Evolutionary conservation across 2,797 vertebrate species (phyloP).

Genomic region (Lophotriccus pileatus): DNA sequence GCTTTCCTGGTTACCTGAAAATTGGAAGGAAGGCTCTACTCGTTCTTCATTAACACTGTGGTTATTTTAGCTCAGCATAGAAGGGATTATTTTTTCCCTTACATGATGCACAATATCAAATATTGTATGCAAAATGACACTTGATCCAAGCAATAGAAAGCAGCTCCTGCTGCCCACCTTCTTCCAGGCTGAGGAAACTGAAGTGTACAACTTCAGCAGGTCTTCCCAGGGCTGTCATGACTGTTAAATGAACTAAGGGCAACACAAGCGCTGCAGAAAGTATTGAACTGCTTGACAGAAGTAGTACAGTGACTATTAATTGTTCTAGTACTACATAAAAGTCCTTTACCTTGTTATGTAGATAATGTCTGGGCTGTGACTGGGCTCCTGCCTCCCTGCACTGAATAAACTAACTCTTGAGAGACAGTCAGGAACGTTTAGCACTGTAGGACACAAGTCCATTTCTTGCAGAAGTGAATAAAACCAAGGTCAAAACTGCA

Average conservation of each 20-base stretch:
- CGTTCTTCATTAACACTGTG: background rate
- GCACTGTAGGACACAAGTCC: background rate
- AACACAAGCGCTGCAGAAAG: background rate
- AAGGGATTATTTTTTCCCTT: fast-evolving
- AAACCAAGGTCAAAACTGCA: background rate
- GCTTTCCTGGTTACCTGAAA: background rate
- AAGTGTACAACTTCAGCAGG: background rate
- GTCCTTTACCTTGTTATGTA: background rate
- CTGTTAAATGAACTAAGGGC: background rate
- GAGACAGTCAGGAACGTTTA: background rate
- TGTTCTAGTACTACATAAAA: background rate
- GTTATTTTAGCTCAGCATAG: background rate
- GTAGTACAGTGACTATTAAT: fast-evolving
- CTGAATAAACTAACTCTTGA: background rate
- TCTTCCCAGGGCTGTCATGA: background rate
- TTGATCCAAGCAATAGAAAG: background rate
- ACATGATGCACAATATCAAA: background rate
- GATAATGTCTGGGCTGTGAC: background rate
- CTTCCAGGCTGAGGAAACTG: background rate
- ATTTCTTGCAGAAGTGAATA: background rate
- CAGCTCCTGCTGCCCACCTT: background rate
- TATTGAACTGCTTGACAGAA: background rate
- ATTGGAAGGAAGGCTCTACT: background rate
- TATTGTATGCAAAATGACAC: background rate
- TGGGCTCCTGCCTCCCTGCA: background rate